A percentile compares a stretch with the other conserved stretches of the same genome.
phyloP scores from a whole-genome alignment of 2,888 invertebrate species.

The Protophormia terraenovae region DNA sequence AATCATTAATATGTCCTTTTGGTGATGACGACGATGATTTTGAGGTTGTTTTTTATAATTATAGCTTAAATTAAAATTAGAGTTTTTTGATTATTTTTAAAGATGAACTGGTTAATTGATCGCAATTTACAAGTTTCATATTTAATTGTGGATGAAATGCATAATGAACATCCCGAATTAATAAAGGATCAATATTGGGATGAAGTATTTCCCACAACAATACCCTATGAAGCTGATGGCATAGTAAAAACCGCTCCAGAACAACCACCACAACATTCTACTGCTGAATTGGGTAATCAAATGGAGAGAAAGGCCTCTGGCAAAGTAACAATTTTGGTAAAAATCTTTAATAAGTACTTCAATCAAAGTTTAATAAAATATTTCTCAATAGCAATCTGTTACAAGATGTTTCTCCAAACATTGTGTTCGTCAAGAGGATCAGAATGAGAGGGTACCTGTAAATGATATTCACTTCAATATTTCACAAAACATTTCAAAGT shows the following conservation, averaged over 20 bases:
- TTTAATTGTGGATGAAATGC: slow-evolving; percentile 96
- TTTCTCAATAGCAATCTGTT: slow-evolving; percentile 25
- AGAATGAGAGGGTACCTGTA: slow-evolving; percentile 21
- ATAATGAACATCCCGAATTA: slow-evolving; percentile 93
- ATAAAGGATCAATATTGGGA: slow-evolving; percentile 95
- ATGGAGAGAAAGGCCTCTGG: neutral
- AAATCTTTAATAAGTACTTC: neutral
- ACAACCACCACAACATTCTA: slow-evolving; percentile 38
- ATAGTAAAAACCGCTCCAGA: neutral
- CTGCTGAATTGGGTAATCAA: slow-evolving; percentile 43
- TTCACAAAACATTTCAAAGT: neutral
- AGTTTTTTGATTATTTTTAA: neutral
- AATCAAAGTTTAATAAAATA: neutral
- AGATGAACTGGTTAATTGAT: slow-evolving; percentile 95
- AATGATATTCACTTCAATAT: neutral
- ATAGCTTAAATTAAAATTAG: slow-evolving; percentile 72
- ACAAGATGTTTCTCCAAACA: slow-evolving; percentile 48
- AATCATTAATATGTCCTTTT: slow-evolving; percentile 93
- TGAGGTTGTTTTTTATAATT: slow-evolving; percentile 82
- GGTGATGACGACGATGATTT: slow-evolving; percentile 95
- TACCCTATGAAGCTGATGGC: slow-evolving; percentile 90
- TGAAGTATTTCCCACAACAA: slow-evolving; percentile 90
- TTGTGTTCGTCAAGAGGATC: neutral
- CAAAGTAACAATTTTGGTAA: slow-evolving; percentile 16
- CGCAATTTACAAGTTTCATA: slow-evolving; percentile 91